Base-by-base conservation (phyloP, 2,113 vertebrate genomes). In the Cyanistes caeruleus region DNA sequence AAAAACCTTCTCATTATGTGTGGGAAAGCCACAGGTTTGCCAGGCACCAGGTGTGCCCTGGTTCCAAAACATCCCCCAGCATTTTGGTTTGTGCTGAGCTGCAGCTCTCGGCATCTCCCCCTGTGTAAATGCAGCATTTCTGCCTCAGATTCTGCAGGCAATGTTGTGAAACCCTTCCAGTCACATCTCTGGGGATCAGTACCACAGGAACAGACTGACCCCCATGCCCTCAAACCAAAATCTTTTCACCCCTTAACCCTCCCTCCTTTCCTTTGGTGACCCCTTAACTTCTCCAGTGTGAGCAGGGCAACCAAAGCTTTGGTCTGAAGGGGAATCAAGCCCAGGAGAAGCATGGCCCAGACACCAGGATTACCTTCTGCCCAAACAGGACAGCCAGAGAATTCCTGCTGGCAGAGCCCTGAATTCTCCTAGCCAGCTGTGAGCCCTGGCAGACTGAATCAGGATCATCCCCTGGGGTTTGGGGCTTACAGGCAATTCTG, bases 181-280 rank as follows among this genome's bases (percentile, higher is more conserved):
- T 37, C 49, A 62, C 10, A 33, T 9, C 3, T 41, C 28, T 28
- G 37, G 41, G 56, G n/a, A 89, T 31, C 15, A 17, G 59, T 15
- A 58, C 11, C 59, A 69, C 22, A 8, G 0, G 0, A n/a, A 46
- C 31, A 56, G 35, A 18, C 16, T 13, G 44, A 37, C 3, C 28
- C 14, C 14, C 20, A 1, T 15, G 8, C 7, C 12, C 23, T 39
- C 58, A 68, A 68, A 43, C 14, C 4, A 39, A 13, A 49, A 6
- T 2, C 6, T 35, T 25, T 27, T 35, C 33, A 53, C 23, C 46
- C 46, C 18, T 80, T 76, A 43, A 65, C 33, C 13, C 33, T 48
- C 46, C 20, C 13, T 23, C 25, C 10, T 9, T 28, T 65, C 37
- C 28, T 56, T n/a, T 22, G 2, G 7, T 33, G 19, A 7, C 9